Conservation (phyloP, 1,140 invertebrate species). For the Tribolium madens region DNA sequence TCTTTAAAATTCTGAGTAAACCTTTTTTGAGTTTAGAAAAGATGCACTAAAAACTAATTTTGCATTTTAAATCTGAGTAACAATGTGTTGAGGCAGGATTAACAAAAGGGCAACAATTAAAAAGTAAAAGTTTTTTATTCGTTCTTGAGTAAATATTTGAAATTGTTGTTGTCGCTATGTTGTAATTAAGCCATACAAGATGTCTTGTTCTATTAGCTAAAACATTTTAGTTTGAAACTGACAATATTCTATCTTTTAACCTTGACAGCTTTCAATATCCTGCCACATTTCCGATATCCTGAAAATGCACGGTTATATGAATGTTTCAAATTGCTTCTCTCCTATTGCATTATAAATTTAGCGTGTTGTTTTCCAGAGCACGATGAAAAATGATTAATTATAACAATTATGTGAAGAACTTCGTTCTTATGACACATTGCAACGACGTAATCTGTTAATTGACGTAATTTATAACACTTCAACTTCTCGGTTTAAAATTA, state of each 20-base stretch:
- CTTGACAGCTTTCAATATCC: slow-evolving; percentile 40
- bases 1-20: too few relatives aligned
- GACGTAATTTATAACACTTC: neutral
- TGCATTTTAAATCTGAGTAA: too few relatives aligned
- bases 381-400: slow-evolving; percentile 12
- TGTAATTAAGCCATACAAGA: neutral
- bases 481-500: neutral
- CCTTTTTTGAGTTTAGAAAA: too few relatives aligned
- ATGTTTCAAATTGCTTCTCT: slow-evolving; percentile 24
- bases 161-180: too few relatives aligned
- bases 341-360: slow-evolving; percentile 20
- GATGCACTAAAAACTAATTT: too few relatives aligned
- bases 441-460: slow-evolving; percentile 6
- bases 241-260: neutral
- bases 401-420: slow-evolving; percentile 15
- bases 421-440: slow-evolving; percentile 6
- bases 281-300: slow-evolving; percentile 41
- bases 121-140: too few relatives aligned
- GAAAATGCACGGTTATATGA: slow-evolving; percentile 18
- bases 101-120: too few relatives aligned
- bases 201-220: slow-evolving; percentile 9
- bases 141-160: too few relatives aligned
- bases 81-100: too few relatives aligned
- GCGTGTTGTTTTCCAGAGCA: neutral
- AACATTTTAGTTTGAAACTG: neutral